phyloP scores from a whole-genome alignment of 92 coral and sea anemone species.

The Parazoanthus atlanticus region DNA sequence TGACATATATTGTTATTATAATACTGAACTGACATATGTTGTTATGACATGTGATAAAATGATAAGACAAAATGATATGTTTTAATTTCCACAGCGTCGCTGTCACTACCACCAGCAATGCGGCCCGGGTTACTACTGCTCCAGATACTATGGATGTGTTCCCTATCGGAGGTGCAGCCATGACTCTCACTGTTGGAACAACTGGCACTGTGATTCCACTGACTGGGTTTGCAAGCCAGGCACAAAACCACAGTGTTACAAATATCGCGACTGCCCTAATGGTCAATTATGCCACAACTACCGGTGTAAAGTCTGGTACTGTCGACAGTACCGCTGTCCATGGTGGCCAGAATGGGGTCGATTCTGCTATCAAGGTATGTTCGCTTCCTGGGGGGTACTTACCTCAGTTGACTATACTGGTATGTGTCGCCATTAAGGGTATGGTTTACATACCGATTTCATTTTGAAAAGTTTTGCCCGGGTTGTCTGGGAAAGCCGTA shows the following conservation, averaged over 20 bases:
- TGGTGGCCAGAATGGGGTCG: constrained; percentile 1
- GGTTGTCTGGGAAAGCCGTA: too few relatives aligned
- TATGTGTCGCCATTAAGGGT: too few relatives aligned
- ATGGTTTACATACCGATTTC: too few relatives aligned
- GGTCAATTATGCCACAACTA: not conserved
- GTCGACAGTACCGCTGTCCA: constrained; percentile 4
- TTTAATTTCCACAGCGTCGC: not conserved
- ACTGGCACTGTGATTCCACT: constrained; percentile 15
- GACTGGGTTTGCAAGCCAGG: constrained; percentile 27
- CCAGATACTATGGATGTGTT: not conserved
- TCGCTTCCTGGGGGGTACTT: not conserved
- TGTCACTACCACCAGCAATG: not conserved
- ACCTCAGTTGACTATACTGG: not conserved
- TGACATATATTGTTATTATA: too few relatives aligned
- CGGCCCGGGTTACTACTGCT: constrained; percentile 10
- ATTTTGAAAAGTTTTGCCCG: too few relatives aligned
- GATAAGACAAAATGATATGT: too few relatives aligned
- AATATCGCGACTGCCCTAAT: constrained; percentile 8
- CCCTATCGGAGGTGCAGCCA: constrained; percentile 2
- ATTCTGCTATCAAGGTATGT: constrained; percentile 18
- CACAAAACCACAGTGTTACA: not conserved
- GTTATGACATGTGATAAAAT: too few relatives aligned
- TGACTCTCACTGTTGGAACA: not conserved
- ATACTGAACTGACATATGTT: too few relatives aligned
- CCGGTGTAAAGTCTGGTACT: constrained; percentile 10